phyloP scores from a whole-genome alignment of 2,888 invertebrate species.

The Ferrisia virgata region DNA sequence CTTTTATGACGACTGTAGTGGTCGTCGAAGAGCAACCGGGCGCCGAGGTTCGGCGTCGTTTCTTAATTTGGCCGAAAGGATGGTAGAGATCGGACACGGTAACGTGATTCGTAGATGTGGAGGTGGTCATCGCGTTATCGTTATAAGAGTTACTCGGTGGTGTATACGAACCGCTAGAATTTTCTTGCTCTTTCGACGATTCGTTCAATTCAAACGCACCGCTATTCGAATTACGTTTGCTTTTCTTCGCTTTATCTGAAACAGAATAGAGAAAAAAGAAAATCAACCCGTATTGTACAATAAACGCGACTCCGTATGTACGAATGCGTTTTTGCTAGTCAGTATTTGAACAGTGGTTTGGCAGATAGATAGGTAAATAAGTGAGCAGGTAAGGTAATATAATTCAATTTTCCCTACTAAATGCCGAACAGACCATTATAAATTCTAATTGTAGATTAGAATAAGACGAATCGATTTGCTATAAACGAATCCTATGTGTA shows the following conservation, averaged over 20 bases:
- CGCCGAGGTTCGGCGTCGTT: slow-evolving; percentile 35
- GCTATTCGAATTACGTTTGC: slow-evolving; percentile 32
- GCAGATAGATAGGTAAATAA: too few species aligned
- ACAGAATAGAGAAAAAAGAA: background rate
- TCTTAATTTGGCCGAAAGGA: background rate
- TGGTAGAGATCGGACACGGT: slow-evolving; percentile 35
- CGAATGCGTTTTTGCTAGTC: background rate
- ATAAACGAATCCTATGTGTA: too few species aligned
- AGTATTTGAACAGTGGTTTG: background rate
- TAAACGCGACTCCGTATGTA: background rate
- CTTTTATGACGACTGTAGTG: slow-evolving; percentile 17
- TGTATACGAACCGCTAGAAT: slow-evolving; percentile 39
- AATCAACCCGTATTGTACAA: background rate
- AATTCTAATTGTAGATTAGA: background rate
- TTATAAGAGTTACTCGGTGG: slow-evolving; percentile 24
- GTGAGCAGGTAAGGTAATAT: too few species aligned
- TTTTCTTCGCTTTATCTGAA: slow-evolving; percentile 36
- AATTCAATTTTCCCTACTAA: too few species aligned
- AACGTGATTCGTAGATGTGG: slow-evolving; percentile 15
- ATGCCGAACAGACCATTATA: too few species aligned
- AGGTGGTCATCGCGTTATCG: too few species aligned
- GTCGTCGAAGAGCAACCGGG: background rate
- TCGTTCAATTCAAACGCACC: slow-evolving; percentile 34
- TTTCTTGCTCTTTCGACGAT: slow-evolving; percentile 39
- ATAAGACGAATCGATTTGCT: too few species aligned